Evolutionary conservation across 2,888 invertebrate species (phyloP).

Genomic region (Altica lythri): DNA sequence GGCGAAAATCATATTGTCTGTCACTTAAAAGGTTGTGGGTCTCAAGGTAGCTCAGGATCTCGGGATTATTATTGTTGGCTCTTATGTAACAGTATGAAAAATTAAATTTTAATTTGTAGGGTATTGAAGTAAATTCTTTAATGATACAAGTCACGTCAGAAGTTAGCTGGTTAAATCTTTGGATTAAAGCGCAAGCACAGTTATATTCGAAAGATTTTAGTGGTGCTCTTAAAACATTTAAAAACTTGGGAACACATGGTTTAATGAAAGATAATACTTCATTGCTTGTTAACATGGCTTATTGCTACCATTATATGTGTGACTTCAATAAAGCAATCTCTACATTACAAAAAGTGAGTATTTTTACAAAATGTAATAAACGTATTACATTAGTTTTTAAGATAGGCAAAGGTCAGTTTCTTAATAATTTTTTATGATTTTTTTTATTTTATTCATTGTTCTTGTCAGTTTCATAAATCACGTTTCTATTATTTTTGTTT

Average conservation of each 20-base stretch:
- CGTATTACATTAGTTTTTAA: too few species aligned
- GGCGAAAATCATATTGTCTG: too few species aligned
- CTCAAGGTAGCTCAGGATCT: too few species aligned
- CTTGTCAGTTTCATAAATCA: too few species aligned
- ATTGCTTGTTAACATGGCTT: conserved; percentile 71
- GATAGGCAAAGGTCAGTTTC: too few species aligned
- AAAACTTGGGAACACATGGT: conserved; percentile 68
- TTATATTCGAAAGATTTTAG: conserved; percentile 70
- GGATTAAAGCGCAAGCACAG: conserved; percentile 69
- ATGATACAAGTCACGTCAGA: conserved; percentile 64
- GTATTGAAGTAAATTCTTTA: conserved; percentile 74
- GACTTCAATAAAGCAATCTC: conserved; percentile 69
- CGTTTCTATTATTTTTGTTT: too few species aligned
- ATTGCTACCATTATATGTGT: conserved; percentile 74
- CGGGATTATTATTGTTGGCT: too few species aligned
- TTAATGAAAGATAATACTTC: conserved; percentile 70
- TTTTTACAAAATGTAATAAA: neutral
- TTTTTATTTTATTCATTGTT: too few species aligned
- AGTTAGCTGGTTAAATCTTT: conserved; percentile 63
- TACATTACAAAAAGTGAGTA: conserved; percentile 58
- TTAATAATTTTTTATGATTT: too few species aligned
- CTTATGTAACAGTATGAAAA: neutral
- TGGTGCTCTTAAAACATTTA: conserved; percentile 69
- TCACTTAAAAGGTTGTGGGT: too few species aligned
- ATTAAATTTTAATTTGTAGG: conserved; percentile 58